Base-by-base conservation (phyloP, 2,888 invertebrate species). In the Stratiomys singularior region DNA sequence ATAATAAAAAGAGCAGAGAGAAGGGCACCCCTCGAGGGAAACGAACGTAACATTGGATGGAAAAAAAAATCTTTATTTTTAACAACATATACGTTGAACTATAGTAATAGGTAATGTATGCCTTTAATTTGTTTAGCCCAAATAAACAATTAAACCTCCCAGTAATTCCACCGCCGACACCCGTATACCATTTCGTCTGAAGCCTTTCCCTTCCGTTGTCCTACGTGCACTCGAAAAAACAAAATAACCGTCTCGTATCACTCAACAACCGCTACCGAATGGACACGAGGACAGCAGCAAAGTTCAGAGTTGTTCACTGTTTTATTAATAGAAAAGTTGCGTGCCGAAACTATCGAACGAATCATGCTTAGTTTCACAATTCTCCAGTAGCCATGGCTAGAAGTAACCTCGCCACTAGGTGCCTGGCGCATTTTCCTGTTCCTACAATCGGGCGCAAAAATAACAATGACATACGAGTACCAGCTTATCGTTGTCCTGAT, bases 271-370 rank as follows among this genome's bases (percentile, higher is more conserved):
- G 18, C 15, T 60, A 74, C 74, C 27, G 0, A 25, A 60, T 60
- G 60, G 60, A 74, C 30, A 37, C 5, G 37, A 37, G 71, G 76
- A 66, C 66, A 76, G 58, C 71, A 76, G 78, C 47, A 60, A 63
- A 7, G 18, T 63, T 76, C 37, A 37, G 3, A 37, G 37, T 37
- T 37, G 5, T 37, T 37, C 5, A 9, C 37, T 37, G 58, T 71
- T 44, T 76, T 79, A 76, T 69, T 28, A 79, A 72, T 72, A 78
- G 66, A 76, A 76, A 64, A 76, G n/a, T 79, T 76, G 79, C 79
- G 77, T 79, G 79, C 67, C 67, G 25, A 15, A 67, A 67, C 47
- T 66, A 66, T 67, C 66, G 64, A 69, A 46, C 52, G 28, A 77
- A 72, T 56, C 44, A 7, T 18, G 46, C 25, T 30, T 46, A 27